phyloP scores from a whole-genome alignment of 2,113 vertebrate genomes.

The Corythoichthys haematopterus region DNA sequence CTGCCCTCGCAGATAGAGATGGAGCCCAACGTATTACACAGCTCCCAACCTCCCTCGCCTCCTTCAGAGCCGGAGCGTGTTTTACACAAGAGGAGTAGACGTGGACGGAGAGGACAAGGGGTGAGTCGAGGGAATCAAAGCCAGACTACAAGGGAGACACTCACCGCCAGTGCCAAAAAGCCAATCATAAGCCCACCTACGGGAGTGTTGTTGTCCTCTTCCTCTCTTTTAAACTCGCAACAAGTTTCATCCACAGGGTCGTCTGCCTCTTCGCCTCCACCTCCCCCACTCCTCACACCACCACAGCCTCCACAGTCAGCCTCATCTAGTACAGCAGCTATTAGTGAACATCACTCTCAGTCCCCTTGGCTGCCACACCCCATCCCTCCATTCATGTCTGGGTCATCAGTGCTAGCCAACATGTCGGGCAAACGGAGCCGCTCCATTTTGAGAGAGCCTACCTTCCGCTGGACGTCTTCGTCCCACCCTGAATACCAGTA shows the following conservation, averaged over 20 bases:
- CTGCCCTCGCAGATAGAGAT: conserved; percentile 69
- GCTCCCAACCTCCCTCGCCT: conserved; percentile 74
- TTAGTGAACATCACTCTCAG: conserved; percentile 78
- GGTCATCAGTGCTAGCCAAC: conserved; percentile 73
- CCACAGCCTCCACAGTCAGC: conserved; percentile 74
- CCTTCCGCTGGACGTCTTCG: conserved; percentile 91
- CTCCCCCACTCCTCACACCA: conserved; percentile 83
- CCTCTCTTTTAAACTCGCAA: conserved; percentile 69
- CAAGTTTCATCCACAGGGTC: conserved; percentile 80
- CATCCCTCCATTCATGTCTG: conserved; percentile 81
- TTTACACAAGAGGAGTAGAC: conserved; percentile 64
- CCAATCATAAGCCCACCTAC: conserved; percentile 75
- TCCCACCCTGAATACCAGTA: conserved; percentile 86
- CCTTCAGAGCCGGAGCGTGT: conserved; percentile 75
- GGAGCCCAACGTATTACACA: conserved; percentile 68
- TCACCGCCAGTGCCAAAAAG: conserved; percentile 74
- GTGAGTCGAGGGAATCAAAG: conserved; percentile 55
- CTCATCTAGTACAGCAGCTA: conserved; percentile 69
- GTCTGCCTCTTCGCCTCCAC: conserved; percentile 87
- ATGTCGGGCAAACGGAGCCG: conserved; percentile 86
- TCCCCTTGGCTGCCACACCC: conserved; percentile 91
- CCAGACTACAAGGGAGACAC: conserved; percentile 70
- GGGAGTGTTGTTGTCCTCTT: conserved; percentile 77
- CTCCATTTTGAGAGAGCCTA: conserved; percentile 91
- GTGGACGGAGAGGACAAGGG: conserved; percentile 77